Evolutionary conservation across 2,797 vertebrate species (phyloP).

Genomic region (Amblyopsis hoosieri): DNA sequence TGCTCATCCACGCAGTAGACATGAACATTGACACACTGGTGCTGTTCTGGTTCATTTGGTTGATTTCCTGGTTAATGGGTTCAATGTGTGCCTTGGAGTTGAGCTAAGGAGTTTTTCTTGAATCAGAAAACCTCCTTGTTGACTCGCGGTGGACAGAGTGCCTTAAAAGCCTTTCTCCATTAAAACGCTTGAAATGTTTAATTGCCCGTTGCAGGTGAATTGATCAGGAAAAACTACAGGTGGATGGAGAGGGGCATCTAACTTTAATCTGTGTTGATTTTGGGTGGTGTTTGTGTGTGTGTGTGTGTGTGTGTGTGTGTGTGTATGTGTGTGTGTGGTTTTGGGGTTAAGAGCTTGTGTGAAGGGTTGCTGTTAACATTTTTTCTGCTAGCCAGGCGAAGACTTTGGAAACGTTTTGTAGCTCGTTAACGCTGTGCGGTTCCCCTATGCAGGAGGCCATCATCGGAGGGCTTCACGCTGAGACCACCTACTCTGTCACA

Average conservation of each 20-base stretch:
- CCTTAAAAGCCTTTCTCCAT: conserved; percentile 32
- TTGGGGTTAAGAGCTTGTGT: conserved; percentile 50
- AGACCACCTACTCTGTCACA: conserved; percentile 94
- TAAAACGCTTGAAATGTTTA: conserved; percentile 29
- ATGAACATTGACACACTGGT: conserved; percentile 71
- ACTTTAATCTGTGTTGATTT: conserved; percentile 33
- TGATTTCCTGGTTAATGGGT: conserved; percentile 65
- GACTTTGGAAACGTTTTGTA: not conserved
- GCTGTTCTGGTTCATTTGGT: conserved; percentile 58
- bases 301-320: conserved; percentile 39
- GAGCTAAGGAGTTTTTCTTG: conserved; percentile 59
- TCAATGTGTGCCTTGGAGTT: conserved; percentile 51
- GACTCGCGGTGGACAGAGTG: conserved; percentile 35
- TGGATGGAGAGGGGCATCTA: conserved; percentile 41
- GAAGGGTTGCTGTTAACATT: conserved; percentile 28
- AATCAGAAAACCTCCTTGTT: conserved; percentile 61
- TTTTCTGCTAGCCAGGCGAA: not conserved
- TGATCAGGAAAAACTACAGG: conserved; percentile 20
- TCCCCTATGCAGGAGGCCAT: conserved; percentile 83
- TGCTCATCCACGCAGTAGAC: conserved; percentile 51
- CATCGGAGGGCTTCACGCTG: conserved; percentile 89
- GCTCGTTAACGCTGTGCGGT: conserved; percentile 30
- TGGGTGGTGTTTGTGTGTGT: conserved; percentile 35
- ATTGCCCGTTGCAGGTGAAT: conserved; percentile 33
- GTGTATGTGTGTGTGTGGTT: conserved; percentile 22